Evolutionary conservation across 2,888 invertebrate genomes (phyloP), one percentile per base, ranked within the genome.

Genomic region (Cryptops parisi): DNA sequence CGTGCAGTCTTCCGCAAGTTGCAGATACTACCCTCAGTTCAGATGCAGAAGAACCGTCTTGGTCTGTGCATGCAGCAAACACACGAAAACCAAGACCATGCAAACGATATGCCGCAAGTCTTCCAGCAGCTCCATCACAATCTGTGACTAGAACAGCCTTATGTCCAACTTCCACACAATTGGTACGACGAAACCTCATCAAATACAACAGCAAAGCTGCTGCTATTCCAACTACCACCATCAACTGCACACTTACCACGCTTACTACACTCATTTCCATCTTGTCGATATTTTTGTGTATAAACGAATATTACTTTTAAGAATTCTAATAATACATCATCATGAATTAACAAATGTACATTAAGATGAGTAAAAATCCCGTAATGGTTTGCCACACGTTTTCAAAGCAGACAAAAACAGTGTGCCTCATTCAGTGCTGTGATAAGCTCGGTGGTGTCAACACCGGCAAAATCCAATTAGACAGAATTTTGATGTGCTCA

Each of bases 51-150:
- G 58, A 61, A 5, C 62, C 62, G 56, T 61, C 46, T n/a, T 47
- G 39, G 9, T 54, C 9, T 1, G 66, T 54, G 56, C 67, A 68
- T 12, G 84, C 87, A 51, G 89, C 89, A 65, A 88, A 87, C n/a
- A 88, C 83, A 44, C 85, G 84, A 67, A 87, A 85, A 27, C 89
- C 88, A 66, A 84, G 73, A 65, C 84, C 84, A 63, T 88, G 86
- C 53, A 88, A 73, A 62, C 80, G 78, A 60, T 82, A 78, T n/a
- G 85, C 86, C 63, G 85, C 71, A 52, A 79, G 77, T 63, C 78
- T 79, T 51, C 82, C 83, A 53, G 84, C 74, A 39, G 79, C 78
- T 47, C 81, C 79, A 68, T 88, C 88, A 67, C 87, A 88, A 54
- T 87, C 87, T 9, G 87, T 86, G 60, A 88, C 78, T 45, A 88